Evolutionary conservation across 2,113 vertebrate genomes (phyloP).

Genomic region (Cacatua alba): DNA sequence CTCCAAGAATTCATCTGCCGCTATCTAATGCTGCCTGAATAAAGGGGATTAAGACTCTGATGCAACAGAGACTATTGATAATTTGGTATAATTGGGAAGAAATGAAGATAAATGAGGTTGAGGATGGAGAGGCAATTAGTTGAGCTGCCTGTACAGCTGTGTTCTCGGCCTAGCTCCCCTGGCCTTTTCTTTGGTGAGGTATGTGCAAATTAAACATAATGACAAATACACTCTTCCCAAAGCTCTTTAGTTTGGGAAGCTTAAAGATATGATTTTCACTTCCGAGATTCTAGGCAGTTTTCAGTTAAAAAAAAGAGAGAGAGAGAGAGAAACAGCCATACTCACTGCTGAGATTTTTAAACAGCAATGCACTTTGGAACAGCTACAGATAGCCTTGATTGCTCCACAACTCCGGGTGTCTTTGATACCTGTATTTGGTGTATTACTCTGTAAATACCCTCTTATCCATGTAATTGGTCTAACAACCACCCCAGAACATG

Average conservation of each 20-base stretch:
- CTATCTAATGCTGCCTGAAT: slow-evolving; percentile 86
- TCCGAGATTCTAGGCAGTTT: slow-evolving; percentile 9
- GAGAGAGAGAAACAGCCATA: not conserved
- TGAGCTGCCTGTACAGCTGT: slow-evolving; percentile 87
- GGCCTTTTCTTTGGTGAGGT: slow-evolving; percentile 82
- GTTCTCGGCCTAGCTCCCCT: slow-evolving; percentile 82
- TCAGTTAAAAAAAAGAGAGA: not conserved
- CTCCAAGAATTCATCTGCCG: slow-evolving; percentile 92
- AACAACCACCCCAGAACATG: not conserved
- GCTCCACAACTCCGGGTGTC: accelerated
- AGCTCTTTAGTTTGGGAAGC: slow-evolving; percentile 68
- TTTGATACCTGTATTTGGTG: not conserved
- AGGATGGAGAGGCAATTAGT: slow-evolving; percentile 89
- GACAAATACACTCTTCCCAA: slow-evolving; percentile 79
- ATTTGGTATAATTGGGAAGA: slow-evolving; percentile 94
- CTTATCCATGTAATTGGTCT: accelerated
- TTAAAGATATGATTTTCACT: slow-evolving; percentile 54
- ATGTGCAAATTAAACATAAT: slow-evolving; percentile 85
- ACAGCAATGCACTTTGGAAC: not conserved
- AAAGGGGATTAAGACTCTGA: slow-evolving; percentile 90
- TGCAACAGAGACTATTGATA: slow-evolving; percentile 94
- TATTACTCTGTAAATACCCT: not conserved
- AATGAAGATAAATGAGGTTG: slow-evolving; percentile 95
- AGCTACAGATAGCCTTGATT: not conserved
- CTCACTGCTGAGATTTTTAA: not conserved